Evolutionary conservation across 2,113 vertebrate genomes (phyloP).

Genomic region (Dromaius novaehollandiae): DNA sequence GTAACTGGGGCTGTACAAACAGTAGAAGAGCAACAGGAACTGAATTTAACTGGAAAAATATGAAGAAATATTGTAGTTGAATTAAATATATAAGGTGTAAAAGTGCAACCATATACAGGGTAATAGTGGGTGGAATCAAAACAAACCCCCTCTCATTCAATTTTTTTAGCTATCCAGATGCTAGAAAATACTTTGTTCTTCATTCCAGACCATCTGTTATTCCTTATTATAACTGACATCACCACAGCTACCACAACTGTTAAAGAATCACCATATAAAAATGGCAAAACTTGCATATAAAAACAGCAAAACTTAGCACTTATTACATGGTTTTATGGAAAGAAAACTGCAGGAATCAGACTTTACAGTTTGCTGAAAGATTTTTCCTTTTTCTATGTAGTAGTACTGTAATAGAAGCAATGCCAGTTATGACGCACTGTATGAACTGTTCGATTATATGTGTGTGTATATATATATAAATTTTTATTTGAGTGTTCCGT

Average conservation of each 20-base stretch:
- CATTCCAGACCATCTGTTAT: conserved; percentile 45
- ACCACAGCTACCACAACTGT: conserved; percentile 33
- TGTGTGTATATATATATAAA: background rate
- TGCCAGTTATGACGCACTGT: background rate
- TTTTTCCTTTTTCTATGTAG: conserved; percentile 12
- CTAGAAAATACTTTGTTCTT: conserved; percentile 58
- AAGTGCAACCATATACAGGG: background rate
- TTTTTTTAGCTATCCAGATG: conserved; percentile 23
- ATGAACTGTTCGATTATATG: background rate
- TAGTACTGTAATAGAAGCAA: conserved; percentile 6
- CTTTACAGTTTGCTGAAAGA: conserved; percentile 56
- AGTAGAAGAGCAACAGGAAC: background rate
- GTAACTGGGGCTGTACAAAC: background rate
- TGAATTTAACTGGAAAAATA: background rate
- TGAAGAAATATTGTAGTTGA: background rate
- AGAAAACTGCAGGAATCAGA: conserved; percentile 56
- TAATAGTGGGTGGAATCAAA: background rate
- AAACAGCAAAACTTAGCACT: conserved; percentile 36
- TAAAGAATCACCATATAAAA: conserved; percentile 52
- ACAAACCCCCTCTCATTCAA: background rate
- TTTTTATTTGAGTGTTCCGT: conserved; percentile 26
- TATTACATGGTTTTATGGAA: conserved; percentile 40
- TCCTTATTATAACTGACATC: conserved; percentile 50
- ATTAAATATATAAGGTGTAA: background rate
- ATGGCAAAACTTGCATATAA: conserved; percentile 39